Evolutionary conservation across 2,888 invertebrate species (phyloP).

Genomic region (Drosophila nigricruria): DNA sequence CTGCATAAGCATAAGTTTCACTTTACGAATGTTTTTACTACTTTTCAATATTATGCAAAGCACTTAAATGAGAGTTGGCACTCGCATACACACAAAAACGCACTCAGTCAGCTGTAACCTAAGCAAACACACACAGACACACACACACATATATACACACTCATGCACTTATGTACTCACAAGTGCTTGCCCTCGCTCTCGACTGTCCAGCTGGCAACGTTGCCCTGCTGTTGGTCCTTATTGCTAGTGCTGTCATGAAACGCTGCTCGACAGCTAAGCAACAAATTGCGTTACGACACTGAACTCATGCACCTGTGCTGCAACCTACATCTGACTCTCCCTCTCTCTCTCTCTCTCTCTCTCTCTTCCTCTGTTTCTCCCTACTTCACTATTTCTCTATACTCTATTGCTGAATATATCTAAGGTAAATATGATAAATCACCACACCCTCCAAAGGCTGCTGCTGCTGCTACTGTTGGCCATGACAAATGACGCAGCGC

Average conservation of each 20-base stretch:
- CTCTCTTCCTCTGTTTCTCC: background rate
- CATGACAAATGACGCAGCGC: slow-evolving; percentile 75
- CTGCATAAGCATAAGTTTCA: slow-evolving; percentile 11
- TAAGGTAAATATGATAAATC: slow-evolving; percentile 78
- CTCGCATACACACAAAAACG: slow-evolving; percentile 9
- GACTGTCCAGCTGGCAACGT: slow-evolving; percentile 19
- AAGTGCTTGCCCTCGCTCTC: slow-evolving; percentile 12
- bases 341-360: background rate
- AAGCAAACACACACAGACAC: slow-evolving; percentile 1
- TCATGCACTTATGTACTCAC: background rate
- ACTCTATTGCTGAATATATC: slow-evolving; percentile 38
- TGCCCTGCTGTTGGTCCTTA: slow-evolving; percentile 16
- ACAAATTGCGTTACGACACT: slow-evolving; percentile 74
- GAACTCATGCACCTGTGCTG: slow-evolving; percentile 74
- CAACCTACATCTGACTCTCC: slow-evolving; percentile 6
- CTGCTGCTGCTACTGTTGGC: slow-evolving; percentile 44
- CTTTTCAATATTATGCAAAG: slow-evolving; percentile 60
- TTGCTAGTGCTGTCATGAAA: slow-evolving; percentile 58
- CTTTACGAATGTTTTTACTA: slow-evolving; percentile 15
- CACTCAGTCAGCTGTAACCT: slow-evolving; percentile 2
- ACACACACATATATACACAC: slow-evolving; percentile 20
- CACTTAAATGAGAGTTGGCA: slow-evolving; percentile 59
- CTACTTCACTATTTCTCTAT: slow-evolving; percentile 14
- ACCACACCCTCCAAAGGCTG: slow-evolving; percentile 47
- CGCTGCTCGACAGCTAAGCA: slow-evolving; percentile 66